Base-by-base conservation (phyloP, 92 coral and sea anemone genomes). In the Umimayanthus kanabou region DNA sequence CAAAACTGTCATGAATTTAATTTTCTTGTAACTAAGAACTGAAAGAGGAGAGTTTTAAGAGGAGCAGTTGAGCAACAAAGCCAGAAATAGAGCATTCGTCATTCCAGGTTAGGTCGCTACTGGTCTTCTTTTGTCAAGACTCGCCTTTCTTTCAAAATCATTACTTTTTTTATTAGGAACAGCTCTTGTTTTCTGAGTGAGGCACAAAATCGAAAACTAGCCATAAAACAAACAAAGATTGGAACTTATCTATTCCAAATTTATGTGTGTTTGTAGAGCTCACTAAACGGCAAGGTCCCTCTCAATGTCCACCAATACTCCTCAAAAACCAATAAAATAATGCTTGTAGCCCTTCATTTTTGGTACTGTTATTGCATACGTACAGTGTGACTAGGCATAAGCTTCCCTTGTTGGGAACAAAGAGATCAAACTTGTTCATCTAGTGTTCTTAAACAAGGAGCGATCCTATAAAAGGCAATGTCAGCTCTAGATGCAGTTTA, bases 101-200 rank as follows among this genome's bases (percentile, higher is more conserved):
- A 28, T 83, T 83, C 87, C 66, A 83, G 87, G 87, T 83, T 83
- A 83, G 87, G 87, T 72, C 14, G 78, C 79, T 50, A 83, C 50
- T 47, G 23, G 18, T 49, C 40, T 20, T 83, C 87, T 47, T 70
- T 45, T 70, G 84, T 80, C 84, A 80, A 30, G 71, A 39, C 55
- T 42, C 49, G 53, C 65, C 77, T 70, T 28, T 22, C 65, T 80
- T 57, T 37, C 69, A 57, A 53, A 75, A 75, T 20, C 50, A 2
- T 4, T 9, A 2, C 20, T 61, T 75, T 9, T 13, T 14, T 39
- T 39, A 39, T 18, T 75, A 30, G 8, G 7, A 39, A 37, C 13
- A 9, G 18, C 14, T 47, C 29, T 9, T 78, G 39, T 25, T 28
- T 72, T 42, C 13, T 80, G 5, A 80, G 14, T 28, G 26, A 28